Base-by-base conservation (phyloP, 2,113 vertebrate species). In the Varanus salvator region DNA sequence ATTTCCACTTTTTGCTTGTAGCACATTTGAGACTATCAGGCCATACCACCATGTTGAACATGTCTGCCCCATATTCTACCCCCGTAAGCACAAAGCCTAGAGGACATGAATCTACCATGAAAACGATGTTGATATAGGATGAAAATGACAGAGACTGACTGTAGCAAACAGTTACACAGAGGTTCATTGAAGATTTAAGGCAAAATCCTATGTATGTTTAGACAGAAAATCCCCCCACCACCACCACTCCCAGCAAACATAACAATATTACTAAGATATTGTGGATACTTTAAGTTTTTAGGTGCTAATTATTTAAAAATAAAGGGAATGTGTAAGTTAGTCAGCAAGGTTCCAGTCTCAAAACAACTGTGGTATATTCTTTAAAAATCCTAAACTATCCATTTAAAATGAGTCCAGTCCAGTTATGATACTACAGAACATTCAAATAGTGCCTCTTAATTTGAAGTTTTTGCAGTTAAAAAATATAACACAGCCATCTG, bases 401-500 rank as follows among this genome's bases (percentile, higher is more conserved):
- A n/a, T 52, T 17, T 8, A 34, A 91, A 27, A 57, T 68, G 85
- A 1, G n/a, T 8, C 84, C 93, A 93, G 84, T 75, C 60, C 72
- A 84, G 57, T 9, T 48, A 2, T 0, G 31, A 9, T 0, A 93
- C 87, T 27, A 89, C 85, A 11, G 17, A 91, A 76, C 52, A 19
- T 77, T 78, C 57, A 90, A 89, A 75, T 90, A 87, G 50, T 50
- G 69, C 44, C 71, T 91, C 60, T 69, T 89, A 89, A 91, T 52
- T 60, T 89, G 77, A 84, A 2, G 90, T 64, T 88, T 87, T 93
- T 93, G 71, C 52, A 93, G 81, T 90, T 95, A 90, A 85, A 90
- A 38, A 76, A 94, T 93, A 87, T 94, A 94, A 93, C 48, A 74
- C 64, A 60, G 92, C 25, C 87, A 92, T 96, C 92, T 94, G 93